Conservation (phyloP, 2,888 invertebrate genomes). For the Leptinotarsa peninsularis region DNA sequence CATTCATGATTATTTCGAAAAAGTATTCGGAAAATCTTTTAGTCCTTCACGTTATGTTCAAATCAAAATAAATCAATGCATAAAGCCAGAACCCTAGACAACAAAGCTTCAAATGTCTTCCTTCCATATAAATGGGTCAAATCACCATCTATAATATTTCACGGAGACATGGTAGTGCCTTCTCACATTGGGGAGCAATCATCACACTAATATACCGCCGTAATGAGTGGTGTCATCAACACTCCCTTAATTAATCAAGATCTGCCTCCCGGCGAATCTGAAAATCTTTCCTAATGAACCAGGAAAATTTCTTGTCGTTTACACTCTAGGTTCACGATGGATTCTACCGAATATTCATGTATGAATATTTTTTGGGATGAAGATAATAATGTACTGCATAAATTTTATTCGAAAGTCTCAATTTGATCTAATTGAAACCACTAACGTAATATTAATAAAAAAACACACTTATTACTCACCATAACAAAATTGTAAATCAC, state of each 20-base stretch:
- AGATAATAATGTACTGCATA: too few relatives aligned
- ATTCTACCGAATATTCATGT: background rate
- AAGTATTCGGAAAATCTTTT: too few relatives aligned
- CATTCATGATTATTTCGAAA: too few relatives aligned
- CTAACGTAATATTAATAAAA: too few relatives aligned
- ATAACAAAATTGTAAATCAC: too few relatives aligned
- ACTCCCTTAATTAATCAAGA: conserved; percentile 60
- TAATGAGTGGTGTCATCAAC: conserved; percentile 61
- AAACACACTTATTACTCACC: too few relatives aligned
- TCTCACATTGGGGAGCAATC: conserved; percentile 2
- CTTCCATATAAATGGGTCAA: background rate
- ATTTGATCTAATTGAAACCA: too few relatives aligned
- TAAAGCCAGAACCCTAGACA: too few relatives aligned
- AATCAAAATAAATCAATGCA: too few relatives aligned
- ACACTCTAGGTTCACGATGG: background rate
- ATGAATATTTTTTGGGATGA: too few relatives aligned
- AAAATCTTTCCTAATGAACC: conserved; percentile 6
- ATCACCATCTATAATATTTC: background rate
- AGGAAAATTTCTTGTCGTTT: background rate
- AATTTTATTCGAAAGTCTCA: too few relatives aligned
- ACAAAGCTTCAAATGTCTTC: background rate
- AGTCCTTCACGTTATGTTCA: too few relatives aligned
- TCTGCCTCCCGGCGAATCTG: conserved; percentile 18
- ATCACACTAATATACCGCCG: conserved; percentile 27
- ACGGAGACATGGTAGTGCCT: background rate